Evolutionary conservation across 2,113 vertebrate genomes (phyloP), one percentile per base, ranked within the genome.

Genomic region (Megalops atlanticus): DNA sequence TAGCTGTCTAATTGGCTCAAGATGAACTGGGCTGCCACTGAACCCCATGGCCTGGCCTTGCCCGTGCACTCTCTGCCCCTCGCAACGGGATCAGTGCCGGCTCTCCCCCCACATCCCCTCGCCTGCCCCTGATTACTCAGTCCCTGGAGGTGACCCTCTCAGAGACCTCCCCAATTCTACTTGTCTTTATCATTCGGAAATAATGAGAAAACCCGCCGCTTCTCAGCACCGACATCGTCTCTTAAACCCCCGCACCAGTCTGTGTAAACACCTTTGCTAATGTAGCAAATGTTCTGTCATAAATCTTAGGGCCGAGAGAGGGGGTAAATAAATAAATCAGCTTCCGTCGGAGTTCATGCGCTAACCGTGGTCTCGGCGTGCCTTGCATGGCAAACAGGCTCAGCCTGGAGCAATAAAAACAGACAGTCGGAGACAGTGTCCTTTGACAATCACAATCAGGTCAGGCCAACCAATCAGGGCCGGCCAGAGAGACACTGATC

Each of bases 301-400:
- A 83, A 81, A 76, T 83, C 84, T 81, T 47, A 69, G 38, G 31
- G 72, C 80, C 47, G 77, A 73, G 49, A 71, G 74, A 75, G 64
- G 24, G 39, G 41, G 77, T 41, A 82, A 81, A 80, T 71, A 72
- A 77, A 58, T 49, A 73, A 76, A 78, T 64, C 58, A 64, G 27
- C 2, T 4, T 74, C 68, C n/a, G 40, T 72, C 6, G 21, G 36
- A 7, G 70, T 71, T 43, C 18, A 14, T 52, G 74, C 47, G 43
- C 39, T 35, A 76, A 73, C 73, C 64, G 64, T 52, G 27, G 1
- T 5, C 24, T 36, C 52, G 38, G 52, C 41, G 79, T 72, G 81
- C 72, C 21, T 12, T 11, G 69, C 38, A 24, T 70, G 1, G 64
- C 21, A 33, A 75, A 38, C 31, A 24, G 64, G 31, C 31, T 3